phyloP scores from a whole-genome alignment of 2,113 vertebrate genomes.

The Pycnonotus jocosus region DNA sequence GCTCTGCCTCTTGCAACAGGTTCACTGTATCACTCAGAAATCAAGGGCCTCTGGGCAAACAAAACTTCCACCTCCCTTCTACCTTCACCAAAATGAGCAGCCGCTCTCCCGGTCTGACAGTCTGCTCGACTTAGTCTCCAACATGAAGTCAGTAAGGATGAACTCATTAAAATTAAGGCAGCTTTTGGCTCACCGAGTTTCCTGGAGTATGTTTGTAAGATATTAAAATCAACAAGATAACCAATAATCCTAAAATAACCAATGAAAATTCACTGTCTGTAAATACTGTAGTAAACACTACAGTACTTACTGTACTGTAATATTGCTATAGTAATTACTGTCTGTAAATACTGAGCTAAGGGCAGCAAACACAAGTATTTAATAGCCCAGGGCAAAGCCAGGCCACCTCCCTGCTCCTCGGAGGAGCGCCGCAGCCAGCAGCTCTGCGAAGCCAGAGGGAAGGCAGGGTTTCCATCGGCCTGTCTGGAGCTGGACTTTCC shows the following conservation, averaged over 20 bases:
- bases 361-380: background rate
- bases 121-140: background rate
- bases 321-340: too few species aligned
- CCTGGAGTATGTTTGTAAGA: background rate
- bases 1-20: background rate
- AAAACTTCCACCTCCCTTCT: background rate
- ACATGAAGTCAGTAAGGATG: background rate
- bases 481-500: background rate
- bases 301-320: too few species aligned
- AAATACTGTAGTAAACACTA: background rate
- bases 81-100: background rate
- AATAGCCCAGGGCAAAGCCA: background rate
- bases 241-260: background rate
- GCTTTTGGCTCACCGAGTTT: background rate
- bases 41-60: background rate
- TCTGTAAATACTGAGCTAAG: background rate
- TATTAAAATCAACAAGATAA: background rate
- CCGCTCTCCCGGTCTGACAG: background rate
- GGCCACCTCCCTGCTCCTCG: background rate
- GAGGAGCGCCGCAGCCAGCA: background rate
- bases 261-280: background rate
- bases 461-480: background rate
- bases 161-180: background rate
- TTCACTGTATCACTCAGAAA: background rate
- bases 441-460: background rate